Conservation (phyloP, 2,113 vertebrate genomes). For the Nesoenas mayeri region DNA sequence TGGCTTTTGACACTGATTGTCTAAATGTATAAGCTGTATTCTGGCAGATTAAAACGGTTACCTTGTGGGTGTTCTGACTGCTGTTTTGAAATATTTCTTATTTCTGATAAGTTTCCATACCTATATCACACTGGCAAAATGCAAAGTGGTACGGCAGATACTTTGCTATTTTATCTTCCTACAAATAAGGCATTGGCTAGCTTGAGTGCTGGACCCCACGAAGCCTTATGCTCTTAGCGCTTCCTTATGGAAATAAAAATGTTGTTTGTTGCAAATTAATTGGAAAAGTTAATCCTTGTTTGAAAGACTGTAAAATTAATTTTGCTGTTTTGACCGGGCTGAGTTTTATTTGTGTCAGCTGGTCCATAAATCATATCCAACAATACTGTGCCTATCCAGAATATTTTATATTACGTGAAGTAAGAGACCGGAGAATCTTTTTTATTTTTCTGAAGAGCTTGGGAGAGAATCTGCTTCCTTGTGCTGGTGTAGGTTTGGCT, state of each 20-base stretch:
- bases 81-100: background rate
- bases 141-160: background rate
- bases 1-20: background rate
- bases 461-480: constrained; percentile 35
- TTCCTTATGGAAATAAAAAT: background rate
- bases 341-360: background rate
- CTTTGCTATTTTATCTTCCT: background rate
- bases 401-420: background rate
- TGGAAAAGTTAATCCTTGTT: background rate
- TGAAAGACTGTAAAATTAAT: background rate
- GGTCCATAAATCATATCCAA: background rate
- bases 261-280: background rate
- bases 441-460: background rate
- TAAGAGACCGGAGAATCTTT: background rate
- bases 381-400: background rate
- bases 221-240: background rate
- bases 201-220: fast-evolving
- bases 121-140: background rate
- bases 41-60: background rate
- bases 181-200: background rate
- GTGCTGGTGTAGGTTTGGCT: constrained; percentile 1
- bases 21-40: background rate
- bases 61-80: background rate
- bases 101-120: background rate
- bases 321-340: background rate